Base-by-base conservation (phyloP, 2,797 vertebrate genomes). In the Xerus rutilus region DNA sequence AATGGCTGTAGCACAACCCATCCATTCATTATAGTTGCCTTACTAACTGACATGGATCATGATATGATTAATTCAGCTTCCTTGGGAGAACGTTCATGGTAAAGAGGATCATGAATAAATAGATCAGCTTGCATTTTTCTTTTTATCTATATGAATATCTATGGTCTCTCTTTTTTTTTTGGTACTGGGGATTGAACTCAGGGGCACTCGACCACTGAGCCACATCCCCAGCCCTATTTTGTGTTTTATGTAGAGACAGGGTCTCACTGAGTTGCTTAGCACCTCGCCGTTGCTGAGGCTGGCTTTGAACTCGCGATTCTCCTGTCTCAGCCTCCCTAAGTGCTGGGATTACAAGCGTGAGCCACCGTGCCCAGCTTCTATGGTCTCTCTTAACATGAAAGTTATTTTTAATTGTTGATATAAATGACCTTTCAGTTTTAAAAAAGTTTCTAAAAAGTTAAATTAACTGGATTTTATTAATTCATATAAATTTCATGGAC, bases 381-480 rank as follows among this genome's bases (percentile, higher is more conserved):
- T 62, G 49, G 49, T 30, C 45, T 87, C 81, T 93, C 65, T 87
- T 91, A 65, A 78, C 74, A 65, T 82, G 62, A 93, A n/a, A 88
- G 17, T 95, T 91, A 67, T 67, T 81, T 93, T 96, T 95, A 91
- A 82, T 82, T 84, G 13, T 86, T 94, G 21, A 43, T 77, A 35
- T 87, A 96, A 93, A 59, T 90, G 64, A 95, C 57, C 8, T 86
- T 94, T 86, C 21, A 39, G 39, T 39, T 39, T 39, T 39, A 39
- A 39, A 39, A 39, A 39, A 39, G 39, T 39, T 39, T 39, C 3
- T 39, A 72, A 91, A 85, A 89, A 91, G 11, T 96, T 23, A 84
- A 28, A 85, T 74, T 86, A 93, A 86, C 65, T 86, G 84, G 45
- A 11, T 91, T 92, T 93, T 91, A 89, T 78, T 94, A 95, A 45